Evolutionary conservation across 35 echinoderm and acorn worm species (phyloP).

Genomic region (Acanthaster planci): DNA sequence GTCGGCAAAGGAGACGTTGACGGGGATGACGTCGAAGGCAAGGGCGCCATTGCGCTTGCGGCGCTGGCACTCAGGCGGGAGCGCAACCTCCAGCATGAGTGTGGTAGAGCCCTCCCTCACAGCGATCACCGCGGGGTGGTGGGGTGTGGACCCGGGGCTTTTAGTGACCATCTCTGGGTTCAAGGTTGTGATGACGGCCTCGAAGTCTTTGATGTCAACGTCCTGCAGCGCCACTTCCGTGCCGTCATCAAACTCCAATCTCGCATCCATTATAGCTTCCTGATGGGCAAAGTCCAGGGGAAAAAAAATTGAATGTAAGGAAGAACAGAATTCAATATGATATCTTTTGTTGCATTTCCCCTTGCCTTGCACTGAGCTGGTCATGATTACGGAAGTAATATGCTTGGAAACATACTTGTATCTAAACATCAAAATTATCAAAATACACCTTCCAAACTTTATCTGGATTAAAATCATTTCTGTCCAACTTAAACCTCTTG

Average conservation of each 20-base stretch:
- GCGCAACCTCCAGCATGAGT: slow-evolving; percentile 50
- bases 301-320: too few species aligned
- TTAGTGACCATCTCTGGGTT: slow-evolving; percentile 38
- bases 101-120: slow-evolving; percentile 50
- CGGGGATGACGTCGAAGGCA: slow-evolving; percentile 35
- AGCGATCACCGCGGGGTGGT: slow-evolving; percentile 55
- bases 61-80: slow-evolving; percentile 51
- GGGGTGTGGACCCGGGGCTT: slow-evolving; percentile 37
- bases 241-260: slow-evolving; percentile 39
- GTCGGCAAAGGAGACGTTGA: slow-evolving; percentile 51
- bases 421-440: too few species aligned
- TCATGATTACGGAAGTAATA: too few species aligned
- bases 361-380: too few species aligned
- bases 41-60: slow-evolving; percentile 38
- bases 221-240: slow-evolving; percentile 35
- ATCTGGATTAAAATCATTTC: too few species aligned
- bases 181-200: slow-evolving; percentile 40
- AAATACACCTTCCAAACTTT: too few species aligned
- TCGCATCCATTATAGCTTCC: slow-evolving; percentile 52
- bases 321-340: too few species aligned
- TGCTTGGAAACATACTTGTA: too few species aligned
- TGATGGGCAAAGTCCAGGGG: slow-evolving; percentile 12
- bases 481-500: too few species aligned
- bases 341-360: too few species aligned
- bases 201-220: slow-evolving; percentile 31